Evolutionary conservation across 1,140 invertebrate genomes (phyloP), one percentile per base, ranked within the genome.

Genomic region (Brachionus angularis): DNA sequence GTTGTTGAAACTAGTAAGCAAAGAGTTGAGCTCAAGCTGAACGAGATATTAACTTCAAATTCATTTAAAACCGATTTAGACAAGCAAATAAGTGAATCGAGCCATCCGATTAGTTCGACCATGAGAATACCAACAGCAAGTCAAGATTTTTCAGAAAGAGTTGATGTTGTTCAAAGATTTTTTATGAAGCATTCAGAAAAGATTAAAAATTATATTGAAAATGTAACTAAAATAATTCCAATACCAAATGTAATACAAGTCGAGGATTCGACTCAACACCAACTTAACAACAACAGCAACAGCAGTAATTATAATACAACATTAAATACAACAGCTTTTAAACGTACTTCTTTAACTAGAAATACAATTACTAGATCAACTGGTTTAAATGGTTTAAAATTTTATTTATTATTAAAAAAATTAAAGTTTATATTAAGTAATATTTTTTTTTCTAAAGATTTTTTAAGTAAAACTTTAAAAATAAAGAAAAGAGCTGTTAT

Each of bases 121-220:
- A 58, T 58, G 36, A 31, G 53, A 23, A 58, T 58, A 4, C 53
- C 36, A 36, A 16, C 53, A 4, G 53, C 36, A 33, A 55, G 21
- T 55, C 27, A 33, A 25, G 33, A 58, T n/a, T 89, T 87, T 53
- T n/a, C n/a, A n/a, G n/a, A n/a, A n/a, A 90, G 90, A 88, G 78
- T 89, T 27, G 91, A 93, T 79, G 91, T 91, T 1, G 89, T 93
- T 16, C 90, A 93, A 78, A 89, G 93, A 80, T 94, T 94, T 81
- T 93, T 91, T 83, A 90, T 93, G 78, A 93, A 93, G 81, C 91
- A 94, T 81, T 83, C 93, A 71, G 87, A 90, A 75, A 93, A 91
- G 79, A 93, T 94, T 47, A 91, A 91, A 79, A 84, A 85, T 5
- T 94, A 91, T 76, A 92, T 94, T 89, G 87, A 89, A 72, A 90